phyloP scores from a whole-genome alignment of 2,888 invertebrate species.

The Gisinianus flammeolus region DNA sequence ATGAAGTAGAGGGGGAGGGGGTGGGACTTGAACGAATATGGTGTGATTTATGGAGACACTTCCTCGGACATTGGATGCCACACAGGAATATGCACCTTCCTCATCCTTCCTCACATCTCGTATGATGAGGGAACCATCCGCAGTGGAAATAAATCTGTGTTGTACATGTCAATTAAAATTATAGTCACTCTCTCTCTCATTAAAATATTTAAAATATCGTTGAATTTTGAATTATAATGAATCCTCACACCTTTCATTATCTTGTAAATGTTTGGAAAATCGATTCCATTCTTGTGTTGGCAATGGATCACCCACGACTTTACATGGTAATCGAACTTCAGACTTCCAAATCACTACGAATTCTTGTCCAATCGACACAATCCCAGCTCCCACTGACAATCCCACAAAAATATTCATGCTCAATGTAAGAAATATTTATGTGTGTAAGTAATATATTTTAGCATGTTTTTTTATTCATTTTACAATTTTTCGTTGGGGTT shows the following conservation, averaged over 20 bases:
- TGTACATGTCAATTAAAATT: slow-evolving; percentile 5
- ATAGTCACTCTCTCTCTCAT: no score
- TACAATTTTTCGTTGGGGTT: slow-evolving; percentile 49
- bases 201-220: not conserved
- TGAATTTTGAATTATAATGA: not conserved
- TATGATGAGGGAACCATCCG: slow-evolving; percentile 64
- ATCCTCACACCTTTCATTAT: slow-evolving; percentile 48
- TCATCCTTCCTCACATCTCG: slow-evolving; percentile 61
- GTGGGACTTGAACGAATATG: slow-evolving; percentile 67
- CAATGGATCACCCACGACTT: slow-evolving; percentile 67
- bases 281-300: slow-evolving; percentile 49
- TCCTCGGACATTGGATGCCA: slow-evolving; percentile 9
- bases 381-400: slow-evolving; percentile 63
- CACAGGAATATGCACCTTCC: slow-evolving; percentile 67
- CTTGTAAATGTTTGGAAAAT: slow-evolving; percentile 46
- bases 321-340: slow-evolving; percentile 70
- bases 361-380: slow-evolving; percentile 74
- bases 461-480: not conserved
- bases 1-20: slow-evolving; percentile 74
- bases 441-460: no score
- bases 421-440: no score
- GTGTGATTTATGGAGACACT: slow-evolving; percentile 33
- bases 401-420: not conserved
- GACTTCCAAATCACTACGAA: slow-evolving; percentile 73
- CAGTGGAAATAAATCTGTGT: not conserved